A percentile compares a stretch with the other conserved stretches of the same genome.
phyloP scores from a whole-genome alignment of 2,888 invertebrate genomes.

The Hermaeophaga mercurialis region DNA sequence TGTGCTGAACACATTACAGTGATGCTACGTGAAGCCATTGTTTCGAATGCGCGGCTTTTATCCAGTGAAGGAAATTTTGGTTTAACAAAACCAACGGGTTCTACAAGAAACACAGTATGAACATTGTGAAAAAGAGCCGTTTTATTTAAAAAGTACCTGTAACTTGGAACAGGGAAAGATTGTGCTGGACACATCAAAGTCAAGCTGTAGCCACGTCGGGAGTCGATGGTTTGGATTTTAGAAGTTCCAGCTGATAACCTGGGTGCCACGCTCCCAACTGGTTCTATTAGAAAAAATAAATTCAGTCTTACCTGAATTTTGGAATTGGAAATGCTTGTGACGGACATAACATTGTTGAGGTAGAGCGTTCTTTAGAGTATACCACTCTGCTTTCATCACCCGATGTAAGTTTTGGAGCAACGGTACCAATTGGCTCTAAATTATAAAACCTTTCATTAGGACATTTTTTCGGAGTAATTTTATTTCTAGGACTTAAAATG shows the following conservation, averaged over 20 bases:
- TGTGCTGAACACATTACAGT: constrained; percentile 77
- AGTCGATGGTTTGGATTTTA: constrained; percentile 47
- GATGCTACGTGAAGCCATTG: constrained; percentile 60
- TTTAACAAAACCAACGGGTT: constrained; percentile 66
- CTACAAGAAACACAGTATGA: constrained; percentile 47
- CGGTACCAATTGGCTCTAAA: constrained; percentile 78
- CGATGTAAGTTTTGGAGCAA: constrained; percentile 66
- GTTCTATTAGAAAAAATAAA: constrained; percentile 54
- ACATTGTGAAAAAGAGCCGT: constrained; percentile 9
- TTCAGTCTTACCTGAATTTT: constrained; percentile 65
- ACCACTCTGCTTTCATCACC: constrained; percentile 50
- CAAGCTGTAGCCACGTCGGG: constrained; percentile 43
- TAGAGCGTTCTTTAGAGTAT: constrained; percentile 45
- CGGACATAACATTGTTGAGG: constrained; percentile 65
- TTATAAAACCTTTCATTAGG: constrained; percentile 12
- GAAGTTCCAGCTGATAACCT: constrained; percentile 53
- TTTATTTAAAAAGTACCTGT: constrained; percentile 63
- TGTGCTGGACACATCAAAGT: constrained; percentile 70
- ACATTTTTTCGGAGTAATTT: too few species aligned
- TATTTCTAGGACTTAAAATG: too few species aligned
- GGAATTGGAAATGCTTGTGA: constrained; percentile 75
- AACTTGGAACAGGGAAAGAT: constrained; percentile 70
- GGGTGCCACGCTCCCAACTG: constrained; percentile 62
- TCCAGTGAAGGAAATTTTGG: constrained; percentile 69
- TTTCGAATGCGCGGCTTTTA: constrained; percentile 67